These are phyloP conservation scores for Meda fulgida DNA, from an alignment of 2,797 vertebrate genomes.

Conservation along the genomic window DNA sequence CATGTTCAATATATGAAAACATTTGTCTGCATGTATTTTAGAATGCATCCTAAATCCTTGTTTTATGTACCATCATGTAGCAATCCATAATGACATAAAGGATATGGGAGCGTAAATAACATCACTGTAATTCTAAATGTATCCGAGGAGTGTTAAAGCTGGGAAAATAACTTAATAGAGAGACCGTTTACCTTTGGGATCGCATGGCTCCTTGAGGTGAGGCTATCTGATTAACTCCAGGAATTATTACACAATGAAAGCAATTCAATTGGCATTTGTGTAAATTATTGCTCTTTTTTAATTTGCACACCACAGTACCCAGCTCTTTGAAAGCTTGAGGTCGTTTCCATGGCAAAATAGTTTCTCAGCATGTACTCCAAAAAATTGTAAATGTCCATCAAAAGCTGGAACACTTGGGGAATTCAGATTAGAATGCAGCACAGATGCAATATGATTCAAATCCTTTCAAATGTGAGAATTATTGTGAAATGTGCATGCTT, in stretches of 20 bases:
- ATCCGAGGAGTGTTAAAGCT: neutral
- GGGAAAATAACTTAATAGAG: neutral
- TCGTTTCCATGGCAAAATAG: neutral
- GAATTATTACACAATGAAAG: neutral
- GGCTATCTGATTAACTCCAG: neutral
- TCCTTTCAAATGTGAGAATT: neutral
- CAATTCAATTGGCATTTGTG: neutral
- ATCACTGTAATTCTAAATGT: neutral
- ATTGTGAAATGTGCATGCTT: neutral
- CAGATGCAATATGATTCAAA: neutral
- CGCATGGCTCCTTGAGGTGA: neutral
- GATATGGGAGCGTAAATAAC: neutral
- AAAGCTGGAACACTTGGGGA: neutral
- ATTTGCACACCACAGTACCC: neutral
- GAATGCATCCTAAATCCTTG: neutral
- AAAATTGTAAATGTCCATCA: constrained; percentile 10
- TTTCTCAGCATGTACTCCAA: neutral
- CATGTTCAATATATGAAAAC: neutral
- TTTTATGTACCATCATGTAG: neutral
- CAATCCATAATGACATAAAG: neutral
- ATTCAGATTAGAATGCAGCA: neutral
- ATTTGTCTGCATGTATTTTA: neutral
- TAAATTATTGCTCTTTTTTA: neutral
- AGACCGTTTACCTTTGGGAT: neutral
- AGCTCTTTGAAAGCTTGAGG: neutral